These are phyloP conservation scores for Mermis nigrescens DNA, from an alignment of 2,888 invertebrate species.

Conservation along the genomic window DNA sequence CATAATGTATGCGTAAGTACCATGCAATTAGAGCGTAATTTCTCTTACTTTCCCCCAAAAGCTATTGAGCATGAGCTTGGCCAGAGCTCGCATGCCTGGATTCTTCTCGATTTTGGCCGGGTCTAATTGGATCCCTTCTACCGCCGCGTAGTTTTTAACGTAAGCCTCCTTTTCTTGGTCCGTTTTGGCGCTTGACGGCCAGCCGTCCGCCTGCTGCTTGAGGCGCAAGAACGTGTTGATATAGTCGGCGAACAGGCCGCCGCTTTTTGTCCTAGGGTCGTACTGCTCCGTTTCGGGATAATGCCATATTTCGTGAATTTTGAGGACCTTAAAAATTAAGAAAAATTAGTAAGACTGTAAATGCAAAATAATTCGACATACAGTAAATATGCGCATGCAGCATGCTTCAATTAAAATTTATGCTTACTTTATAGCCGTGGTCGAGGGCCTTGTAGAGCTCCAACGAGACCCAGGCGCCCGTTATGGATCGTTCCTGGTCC, in stretches of 20 bases:
- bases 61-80: conserved; percentile 8
- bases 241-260: conserved; percentile 21
- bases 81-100: conserved; percentile 7
- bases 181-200: neutral
- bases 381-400: too few relatives aligned
- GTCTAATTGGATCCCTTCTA: neutral
- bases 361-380: too few relatives aligned
- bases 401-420: too few relatives aligned
- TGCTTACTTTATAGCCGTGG: too few relatives aligned
- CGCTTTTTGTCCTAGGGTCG: neutral
- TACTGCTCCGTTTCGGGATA: neutral
- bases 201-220: conserved; percentile 20
- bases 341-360: too few relatives aligned
- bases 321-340: neutral
- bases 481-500: too few relatives aligned
- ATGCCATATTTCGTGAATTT: neutral
- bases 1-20: too few relatives aligned
- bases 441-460: too few relatives aligned
- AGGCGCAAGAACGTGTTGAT: conserved; percentile 21
- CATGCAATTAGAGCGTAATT: too few relatives aligned
- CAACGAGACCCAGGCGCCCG: too few relatives aligned
- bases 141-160: neutral
- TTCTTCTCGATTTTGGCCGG: neutral
- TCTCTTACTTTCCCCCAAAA: too few relatives aligned
- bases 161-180: neutral